Evolutionary conservation across 2,797 vertebrate species (phyloP), one percentile per base, ranked within the genome.

Genomic region (Aeoliscus strigatus): DNA sequence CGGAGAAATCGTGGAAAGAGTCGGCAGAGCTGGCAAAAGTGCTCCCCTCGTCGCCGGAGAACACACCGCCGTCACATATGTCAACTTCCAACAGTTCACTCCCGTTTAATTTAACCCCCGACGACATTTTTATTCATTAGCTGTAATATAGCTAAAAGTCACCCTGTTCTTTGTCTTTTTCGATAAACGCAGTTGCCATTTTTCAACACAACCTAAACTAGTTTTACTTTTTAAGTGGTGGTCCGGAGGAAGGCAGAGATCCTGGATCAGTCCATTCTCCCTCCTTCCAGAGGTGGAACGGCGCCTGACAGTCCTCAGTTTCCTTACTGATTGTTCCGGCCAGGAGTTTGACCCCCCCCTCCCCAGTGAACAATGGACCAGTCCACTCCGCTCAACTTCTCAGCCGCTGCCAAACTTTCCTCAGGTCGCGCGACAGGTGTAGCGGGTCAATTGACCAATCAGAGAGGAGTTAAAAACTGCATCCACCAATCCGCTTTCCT

Each of bases 51-150:
- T 76, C 80, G 24, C 67, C 60, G 12, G 72, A 79, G 6, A 55
- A 73, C 30, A 63, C 51, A 27, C 70, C 69, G 5, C n/a, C 66
- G 41, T 65, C 65, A 30, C 82, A 84, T 66, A 88, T 85, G 82
- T 86, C 84, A 51, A 87, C 78, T 74, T 88, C 84, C 53, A 80
- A 74, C 70, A 88, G 81, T 75, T 89, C 84, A 1, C 10, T 51
- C 28, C 54, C 39, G 48, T 15, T 52, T 14, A 57, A 7, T 14
- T 60, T 14, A 10, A 58, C 48, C 37, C 43, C 51, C 25, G 71
- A 66, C 53, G 78, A 59, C 84, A 86, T 86, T 66, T 55, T 53
- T 53, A n/a, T n/a, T n/a, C n/a, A n/a, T n/a, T n/a, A n/a, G n/a
- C n/a, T n/a, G n/a, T n/a, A n/a, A n/a, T n/a, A n/a, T n/a, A n/a